phyloP scores from a whole-genome alignment of 1,140 invertebrate genomes.

The Megalopta genalis region DNA sequence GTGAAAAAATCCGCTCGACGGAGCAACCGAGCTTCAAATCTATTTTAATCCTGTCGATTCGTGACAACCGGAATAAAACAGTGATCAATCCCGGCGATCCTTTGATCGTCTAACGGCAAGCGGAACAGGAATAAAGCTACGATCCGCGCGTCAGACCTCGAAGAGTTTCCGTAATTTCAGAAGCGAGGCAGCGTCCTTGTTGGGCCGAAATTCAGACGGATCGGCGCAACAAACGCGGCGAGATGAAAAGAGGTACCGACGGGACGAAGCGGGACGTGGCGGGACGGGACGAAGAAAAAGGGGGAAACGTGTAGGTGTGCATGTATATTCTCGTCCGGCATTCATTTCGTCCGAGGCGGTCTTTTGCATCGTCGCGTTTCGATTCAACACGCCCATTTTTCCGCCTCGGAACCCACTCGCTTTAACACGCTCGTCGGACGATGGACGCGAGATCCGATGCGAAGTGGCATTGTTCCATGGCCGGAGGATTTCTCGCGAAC shows the following conservation, averaged over 20 bases:
- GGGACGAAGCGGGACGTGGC: no score
- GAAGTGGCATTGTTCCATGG: constrained; percentile 14
- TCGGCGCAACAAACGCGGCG: background rate
- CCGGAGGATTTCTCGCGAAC: background rate
- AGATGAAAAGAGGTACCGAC: background rate
- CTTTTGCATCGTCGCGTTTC: constrained; percentile 20
- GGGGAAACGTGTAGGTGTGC: background rate
- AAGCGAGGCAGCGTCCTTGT: background rate
- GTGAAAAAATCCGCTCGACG: no score
- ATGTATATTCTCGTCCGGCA: background rate
- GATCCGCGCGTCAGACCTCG: background rate
- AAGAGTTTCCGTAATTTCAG: background rate
- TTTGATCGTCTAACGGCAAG: no score
- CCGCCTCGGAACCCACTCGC: background rate
- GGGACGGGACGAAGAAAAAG: background rate
- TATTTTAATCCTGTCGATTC: no score
- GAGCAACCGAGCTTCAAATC: no score
- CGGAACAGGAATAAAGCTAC: no score
- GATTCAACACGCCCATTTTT: constrained; percentile 26
- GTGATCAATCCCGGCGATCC: no score
- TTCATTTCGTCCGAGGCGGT: constrained; percentile 16
- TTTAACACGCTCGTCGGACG: constrained; percentile 13
- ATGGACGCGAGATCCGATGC: background rate
- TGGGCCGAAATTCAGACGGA: constrained; percentile 1
- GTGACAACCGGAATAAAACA: no score